phyloP scores from a whole-genome alignment of 1,140 invertebrate genomes.

The Drosophila neocordata region DNA sequence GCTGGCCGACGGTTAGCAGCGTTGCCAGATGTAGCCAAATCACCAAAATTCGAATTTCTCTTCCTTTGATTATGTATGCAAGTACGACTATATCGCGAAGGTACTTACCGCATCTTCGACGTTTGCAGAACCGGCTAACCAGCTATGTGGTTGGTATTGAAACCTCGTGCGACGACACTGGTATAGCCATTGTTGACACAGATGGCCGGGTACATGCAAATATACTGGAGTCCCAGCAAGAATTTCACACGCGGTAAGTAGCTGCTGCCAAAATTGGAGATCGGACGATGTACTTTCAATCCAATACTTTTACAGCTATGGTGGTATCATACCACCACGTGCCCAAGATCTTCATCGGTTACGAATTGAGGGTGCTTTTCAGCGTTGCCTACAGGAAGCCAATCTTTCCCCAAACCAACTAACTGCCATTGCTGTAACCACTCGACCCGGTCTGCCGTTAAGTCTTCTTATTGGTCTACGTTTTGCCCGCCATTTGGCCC shows the following conservation, averaged over 20 bases:
- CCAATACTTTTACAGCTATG: conserved; percentile 86
- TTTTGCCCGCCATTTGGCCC: conserved; percentile 92
- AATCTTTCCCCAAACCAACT: conserved; percentile 88
- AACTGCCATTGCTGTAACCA: conserved; percentile 95
- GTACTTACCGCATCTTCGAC: not conserved
- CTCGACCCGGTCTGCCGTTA: conserved; percentile 91
- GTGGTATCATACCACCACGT: conserved; percentile 95
- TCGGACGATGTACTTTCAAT: not conserved
- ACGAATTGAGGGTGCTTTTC: conserved; percentile 90
- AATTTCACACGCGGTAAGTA: conserved; percentile 88
- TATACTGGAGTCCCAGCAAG: conserved; percentile 89
- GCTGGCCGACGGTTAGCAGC: not conserved
- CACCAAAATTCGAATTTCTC: conserved; percentile 6
- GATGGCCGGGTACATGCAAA: conserved; percentile 92
- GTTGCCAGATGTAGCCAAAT: conserved; percentile 14
- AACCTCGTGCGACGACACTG: conserved; percentile 99
- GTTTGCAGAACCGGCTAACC: conserved; percentile 22
- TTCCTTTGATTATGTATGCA: conserved; percentile 17
- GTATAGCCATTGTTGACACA: conserved; percentile 90
- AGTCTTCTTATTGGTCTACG: conserved; percentile 92
- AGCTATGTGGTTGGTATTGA: conserved; percentile 92
- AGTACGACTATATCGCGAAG: conserved; percentile 1
- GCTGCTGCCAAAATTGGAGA: not conserved
- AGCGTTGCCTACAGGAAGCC: conserved; percentile 87
- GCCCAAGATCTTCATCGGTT: conserved; percentile 91